Evolutionary conservation across 1,140 invertebrate species (phyloP).

Genomic region (Mercenaria mercenaria): DNA sequence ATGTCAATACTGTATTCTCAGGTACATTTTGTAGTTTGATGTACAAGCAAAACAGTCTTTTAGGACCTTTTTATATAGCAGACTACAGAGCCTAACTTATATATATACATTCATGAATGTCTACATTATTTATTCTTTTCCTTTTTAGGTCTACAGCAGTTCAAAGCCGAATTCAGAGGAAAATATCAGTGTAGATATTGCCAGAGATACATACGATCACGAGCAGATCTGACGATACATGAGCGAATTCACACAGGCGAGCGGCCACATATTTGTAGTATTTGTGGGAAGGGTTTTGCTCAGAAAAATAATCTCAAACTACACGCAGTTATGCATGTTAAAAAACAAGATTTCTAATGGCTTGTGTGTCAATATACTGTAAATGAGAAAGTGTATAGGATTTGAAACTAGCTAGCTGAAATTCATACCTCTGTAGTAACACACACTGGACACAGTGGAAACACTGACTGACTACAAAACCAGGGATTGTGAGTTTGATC

Average conservation of each 20-base stretch:
- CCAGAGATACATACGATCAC: not conserved
- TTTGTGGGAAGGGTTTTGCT: conserved; percentile 47
- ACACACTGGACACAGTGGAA: too few species aligned
- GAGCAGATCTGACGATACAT: conserved; percentile 14
- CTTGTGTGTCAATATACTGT: not conserved
- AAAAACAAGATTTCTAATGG: not conserved
- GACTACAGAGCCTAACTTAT: too few species aligned
- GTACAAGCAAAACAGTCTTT: too few species aligned
- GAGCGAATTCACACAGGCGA: conserved; percentile 44
- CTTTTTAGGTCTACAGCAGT: not conserved
- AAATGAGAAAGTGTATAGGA: too few species aligned
- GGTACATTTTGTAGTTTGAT: too few species aligned
- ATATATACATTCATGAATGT: too few species aligned
- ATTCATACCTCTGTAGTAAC: too few species aligned
- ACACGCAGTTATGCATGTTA: conserved; percentile 12
- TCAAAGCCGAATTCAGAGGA: not conserved
- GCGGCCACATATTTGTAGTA: not conserved
- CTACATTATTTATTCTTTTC: not conserved
- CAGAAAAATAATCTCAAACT: conserved; percentile 28
- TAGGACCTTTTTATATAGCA: too few species aligned
- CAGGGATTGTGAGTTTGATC: too few species aligned
- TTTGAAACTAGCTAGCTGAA: too few species aligned
- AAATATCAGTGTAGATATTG: conserved; percentile 31
- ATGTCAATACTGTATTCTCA: too few species aligned
- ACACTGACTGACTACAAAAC: too few species aligned